Evolutionary conservation across 2,888 invertebrate species (phyloP).

Genomic region (Empis stercorea): DNA sequence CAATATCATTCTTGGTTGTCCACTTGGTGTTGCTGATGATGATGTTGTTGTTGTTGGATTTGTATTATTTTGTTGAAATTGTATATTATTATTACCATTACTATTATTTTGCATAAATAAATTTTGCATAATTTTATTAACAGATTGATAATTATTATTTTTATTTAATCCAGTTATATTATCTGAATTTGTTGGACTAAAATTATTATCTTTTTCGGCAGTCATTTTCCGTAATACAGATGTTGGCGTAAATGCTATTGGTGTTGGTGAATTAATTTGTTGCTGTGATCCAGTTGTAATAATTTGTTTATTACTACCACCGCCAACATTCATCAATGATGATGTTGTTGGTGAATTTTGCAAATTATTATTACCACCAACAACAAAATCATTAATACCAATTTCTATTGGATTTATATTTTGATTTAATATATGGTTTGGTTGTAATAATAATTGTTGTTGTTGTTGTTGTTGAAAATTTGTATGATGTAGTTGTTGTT

Average conservation of each 20-base stretch:
- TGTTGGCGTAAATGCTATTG: conserved; percentile 78
- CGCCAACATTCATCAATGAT: background rate
- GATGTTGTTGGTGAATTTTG: background rate
- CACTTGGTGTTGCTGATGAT: conserved; percentile 13
- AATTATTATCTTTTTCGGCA: conserved; percentile 61
- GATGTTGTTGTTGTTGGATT: conserved; percentile 8
- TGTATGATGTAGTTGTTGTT: conserved; percentile 15
- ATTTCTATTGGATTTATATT: background rate
- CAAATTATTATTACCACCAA: background rate
- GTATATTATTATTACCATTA: conserved; percentile 1
- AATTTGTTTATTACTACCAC: background rate
- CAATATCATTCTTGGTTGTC: conserved; percentile 29
- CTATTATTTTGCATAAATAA: conserved; percentile 2
- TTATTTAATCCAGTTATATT: background rate
- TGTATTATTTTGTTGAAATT: conserved; percentile 19
- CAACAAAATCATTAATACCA: background rate
- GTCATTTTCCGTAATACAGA: conserved; percentile 91
- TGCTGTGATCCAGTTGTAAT: conserved; percentile 8
- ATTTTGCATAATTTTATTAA: background rate
- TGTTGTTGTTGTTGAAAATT: background rate
- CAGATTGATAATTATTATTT: no score
- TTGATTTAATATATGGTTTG: background rate
- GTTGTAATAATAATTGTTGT: background rate
- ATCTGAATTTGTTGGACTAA: conserved; percentile 8
- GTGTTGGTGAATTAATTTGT: conserved; percentile 39